Conservation (phyloP, 2,888 invertebrate species). For the Glaucopsyche alexis region DNA sequence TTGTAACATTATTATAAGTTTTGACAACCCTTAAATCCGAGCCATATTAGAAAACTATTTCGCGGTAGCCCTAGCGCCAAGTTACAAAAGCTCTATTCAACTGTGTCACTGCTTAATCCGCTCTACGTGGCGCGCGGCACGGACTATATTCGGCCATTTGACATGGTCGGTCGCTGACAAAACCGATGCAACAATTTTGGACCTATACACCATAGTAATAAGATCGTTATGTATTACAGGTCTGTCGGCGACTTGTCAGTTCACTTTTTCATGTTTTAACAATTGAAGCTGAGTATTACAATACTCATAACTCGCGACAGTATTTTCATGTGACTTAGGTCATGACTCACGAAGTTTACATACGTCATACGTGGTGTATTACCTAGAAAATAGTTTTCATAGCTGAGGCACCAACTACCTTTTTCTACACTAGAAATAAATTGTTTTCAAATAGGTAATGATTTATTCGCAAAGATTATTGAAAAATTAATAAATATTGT, state of each 20-base stretch:
- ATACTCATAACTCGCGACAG: background rate
- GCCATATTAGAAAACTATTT: background rate
- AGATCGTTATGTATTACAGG: conserved; percentile 16
- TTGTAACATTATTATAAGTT: background rate
- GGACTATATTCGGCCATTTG: conserved; percentile 36
- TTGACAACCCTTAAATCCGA: background rate
- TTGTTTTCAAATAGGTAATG: too few species aligned
- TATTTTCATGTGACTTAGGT: background rate
- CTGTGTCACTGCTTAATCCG: conserved; percentile 46
- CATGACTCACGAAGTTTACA: too few species aligned
- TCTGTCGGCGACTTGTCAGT: background rate
- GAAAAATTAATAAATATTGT: too few species aligned
- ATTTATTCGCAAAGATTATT: too few species aligned
- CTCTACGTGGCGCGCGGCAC: conserved; percentile 37
- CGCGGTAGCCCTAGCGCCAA: conserved; percentile 21
- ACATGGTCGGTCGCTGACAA: conserved; percentile 28
- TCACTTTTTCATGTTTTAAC: conserved; percentile 34
- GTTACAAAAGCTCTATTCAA: conserved; percentile 39
- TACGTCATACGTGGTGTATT: too few species aligned
- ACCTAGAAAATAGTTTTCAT: too few species aligned
- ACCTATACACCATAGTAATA: background rate
- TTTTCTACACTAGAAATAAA: too few species aligned
- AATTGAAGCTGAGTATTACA: conserved; percentile 18
- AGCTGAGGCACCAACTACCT: too few species aligned
- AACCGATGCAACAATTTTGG: background rate